These are phyloP conservation scores for Kryptolebias ocellatus DNA, from an alignment of 2,797 vertebrate species.

Conservation along the genomic window DNA sequence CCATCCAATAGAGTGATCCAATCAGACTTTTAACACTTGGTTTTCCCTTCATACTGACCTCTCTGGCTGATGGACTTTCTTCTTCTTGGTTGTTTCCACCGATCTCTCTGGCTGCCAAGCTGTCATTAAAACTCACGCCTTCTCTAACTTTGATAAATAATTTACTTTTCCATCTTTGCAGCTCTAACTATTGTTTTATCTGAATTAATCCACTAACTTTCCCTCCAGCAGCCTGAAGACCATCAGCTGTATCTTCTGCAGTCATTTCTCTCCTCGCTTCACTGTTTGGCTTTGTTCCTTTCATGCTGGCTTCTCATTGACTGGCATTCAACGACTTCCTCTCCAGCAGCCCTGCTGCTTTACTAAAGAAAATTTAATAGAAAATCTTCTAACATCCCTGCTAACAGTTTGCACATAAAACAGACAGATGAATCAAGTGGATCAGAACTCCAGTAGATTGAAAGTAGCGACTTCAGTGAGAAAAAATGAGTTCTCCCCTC, in stretches of 20 bases:
- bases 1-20: constrained; percentile 45
- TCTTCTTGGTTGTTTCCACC: constrained; percentile 40
- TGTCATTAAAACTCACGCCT: constrained; percentile 41
- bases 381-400: neutral
- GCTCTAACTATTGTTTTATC: constrained; percentile 43
- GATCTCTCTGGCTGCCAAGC: constrained; percentile 31
- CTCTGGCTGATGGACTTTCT: constrained; percentile 44
- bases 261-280: constrained; percentile 39
- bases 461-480: neutral
- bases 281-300: constrained; percentile 54
- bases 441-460: neutral
- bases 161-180: constrained; percentile 52
- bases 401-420: constrained; percentile 11
- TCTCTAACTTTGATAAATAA: constrained; percentile 33
- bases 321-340: constrained; percentile 55
- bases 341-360: constrained; percentile 57
- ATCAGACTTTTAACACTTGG: constrained; percentile 64
- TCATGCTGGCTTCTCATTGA: constrained; percentile 64
- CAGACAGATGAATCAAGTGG: constrained; percentile 2
- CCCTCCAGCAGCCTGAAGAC: constrained; percentile 35
- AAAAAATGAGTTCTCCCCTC: constrained; percentile 18
- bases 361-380: constrained; percentile 8
- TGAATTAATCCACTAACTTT: constrained; percentile 66
- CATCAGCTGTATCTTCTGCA: constrained; percentile 36
- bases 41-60: constrained; percentile 15